Evolutionary conservation across 2,113 vertebrate genomes (phyloP).

Genomic region (Tichodroma muraria): DNA sequence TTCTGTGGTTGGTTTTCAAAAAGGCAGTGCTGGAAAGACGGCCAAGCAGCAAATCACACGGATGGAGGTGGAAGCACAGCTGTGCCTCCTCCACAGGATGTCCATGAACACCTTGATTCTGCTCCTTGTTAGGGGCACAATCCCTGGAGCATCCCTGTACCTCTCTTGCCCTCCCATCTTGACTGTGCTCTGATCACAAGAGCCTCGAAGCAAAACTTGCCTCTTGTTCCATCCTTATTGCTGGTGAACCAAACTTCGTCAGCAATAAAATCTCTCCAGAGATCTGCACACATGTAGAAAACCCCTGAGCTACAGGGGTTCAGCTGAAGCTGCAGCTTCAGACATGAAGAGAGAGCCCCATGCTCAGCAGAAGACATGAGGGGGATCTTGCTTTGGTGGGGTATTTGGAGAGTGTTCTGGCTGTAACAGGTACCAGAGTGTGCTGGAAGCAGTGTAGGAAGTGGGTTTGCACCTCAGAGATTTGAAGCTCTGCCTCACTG

Average conservation of each 20-base stretch:
- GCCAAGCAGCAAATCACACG: background rate
- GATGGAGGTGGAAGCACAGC: background rate
- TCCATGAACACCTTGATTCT: background rate
- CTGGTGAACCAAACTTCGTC: background rate
- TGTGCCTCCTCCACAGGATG: background rate
- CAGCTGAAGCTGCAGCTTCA: background rate
- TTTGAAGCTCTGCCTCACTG: background rate
- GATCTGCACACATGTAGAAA: background rate
- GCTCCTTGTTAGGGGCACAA: background rate
- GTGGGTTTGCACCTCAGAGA: background rate
- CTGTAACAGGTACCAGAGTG: background rate
- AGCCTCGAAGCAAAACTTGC: background rate
- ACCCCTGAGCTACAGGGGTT: background rate
- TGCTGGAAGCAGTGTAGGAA: background rate
- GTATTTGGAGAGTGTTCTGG: background rate
- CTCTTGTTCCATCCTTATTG: background rate
- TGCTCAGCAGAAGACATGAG: background rate
- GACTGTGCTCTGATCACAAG: background rate
- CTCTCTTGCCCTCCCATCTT: background rate
- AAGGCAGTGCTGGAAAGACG: background rate
- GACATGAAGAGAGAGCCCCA: background rate
- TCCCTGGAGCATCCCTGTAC: background rate
- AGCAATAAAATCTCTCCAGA: background rate
- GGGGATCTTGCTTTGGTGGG: background rate
- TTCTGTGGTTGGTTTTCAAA: conserved; percentile 3